Conservation (phyloP, 2,888 invertebrate species). For the Drosophila quinaria region DNA sequence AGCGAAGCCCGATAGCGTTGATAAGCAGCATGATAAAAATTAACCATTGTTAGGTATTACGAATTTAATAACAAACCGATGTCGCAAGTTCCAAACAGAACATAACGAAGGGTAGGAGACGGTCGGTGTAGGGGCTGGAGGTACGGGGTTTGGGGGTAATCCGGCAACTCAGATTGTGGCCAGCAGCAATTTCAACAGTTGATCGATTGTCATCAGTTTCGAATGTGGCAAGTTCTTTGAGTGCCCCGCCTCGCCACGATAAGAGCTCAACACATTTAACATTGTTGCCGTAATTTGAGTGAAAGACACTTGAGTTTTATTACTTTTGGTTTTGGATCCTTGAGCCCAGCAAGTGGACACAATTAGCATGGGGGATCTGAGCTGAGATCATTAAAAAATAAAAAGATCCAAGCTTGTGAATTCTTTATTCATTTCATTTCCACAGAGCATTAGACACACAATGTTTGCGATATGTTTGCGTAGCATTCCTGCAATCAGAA, state of each 20-base stretch:
- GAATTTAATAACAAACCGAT: slow-evolving; percentile 53
- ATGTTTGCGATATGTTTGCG: slow-evolving; percentile 34
- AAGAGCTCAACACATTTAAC: slow-evolving; percentile 42
- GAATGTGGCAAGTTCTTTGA: slow-evolving; percentile 19
- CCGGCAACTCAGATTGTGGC: slow-evolving; percentile 19
- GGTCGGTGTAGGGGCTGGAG: neutral
- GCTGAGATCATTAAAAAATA: neutral
- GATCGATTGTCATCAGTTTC: slow-evolving; percentile 47
- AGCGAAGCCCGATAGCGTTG: slow-evolving; percentile 56
- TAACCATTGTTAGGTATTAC: slow-evolving; percentile 54
- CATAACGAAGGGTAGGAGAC: neutral
- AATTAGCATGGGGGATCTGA: neutral
- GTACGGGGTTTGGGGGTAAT: slow-evolving; percentile 20
- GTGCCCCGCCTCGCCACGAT: slow-evolving; percentile 31
- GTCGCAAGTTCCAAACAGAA: slow-evolving; percentile 38
- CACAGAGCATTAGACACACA: neutral
- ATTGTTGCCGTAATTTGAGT: slow-evolving; percentile 31
- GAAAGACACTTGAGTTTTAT: slow-evolving; percentile 11
- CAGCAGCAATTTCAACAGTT: slow-evolving; percentile 48
- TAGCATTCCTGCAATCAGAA: slow-evolving; percentile 46
- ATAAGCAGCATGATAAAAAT: slow-evolving; percentile 57
- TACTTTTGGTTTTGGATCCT: slow-evolving; percentile 10
- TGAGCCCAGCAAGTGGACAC: neutral
- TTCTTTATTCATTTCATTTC: neutral
- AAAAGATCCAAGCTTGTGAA: neutral